These are phyloP conservation scores for Esox masquinongy DNA, from an alignment of 2,797 vertebrate species.

Conservation along the genomic window DNA sequence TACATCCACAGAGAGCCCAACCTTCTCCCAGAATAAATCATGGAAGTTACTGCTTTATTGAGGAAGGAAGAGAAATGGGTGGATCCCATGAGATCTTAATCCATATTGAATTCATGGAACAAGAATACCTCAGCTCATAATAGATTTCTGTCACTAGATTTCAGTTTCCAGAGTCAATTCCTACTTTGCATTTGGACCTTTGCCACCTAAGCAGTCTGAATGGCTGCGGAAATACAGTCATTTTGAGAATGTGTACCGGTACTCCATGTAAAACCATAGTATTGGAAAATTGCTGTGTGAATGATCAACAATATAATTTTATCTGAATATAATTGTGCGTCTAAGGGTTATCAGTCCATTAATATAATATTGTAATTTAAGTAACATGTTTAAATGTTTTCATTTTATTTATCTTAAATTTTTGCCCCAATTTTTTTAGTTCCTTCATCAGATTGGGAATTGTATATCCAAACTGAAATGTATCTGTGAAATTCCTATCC, in stretches of 20 bases:
- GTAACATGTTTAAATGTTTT: no score
- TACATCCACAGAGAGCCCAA: constrained; percentile 31
- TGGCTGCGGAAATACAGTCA: constrained; percentile 49
- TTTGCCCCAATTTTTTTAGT: no score
- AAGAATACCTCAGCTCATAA: constrained; percentile 26
- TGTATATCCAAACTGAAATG: no score
- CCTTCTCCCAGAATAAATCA: constrained; percentile 63
- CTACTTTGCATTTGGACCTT: constrained; percentile 59
- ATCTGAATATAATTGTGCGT: no score
- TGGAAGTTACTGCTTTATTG: constrained; percentile 38
- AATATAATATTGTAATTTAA: no score
- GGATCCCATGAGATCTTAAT: constrained; percentile 31
- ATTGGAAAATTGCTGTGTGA: no score
- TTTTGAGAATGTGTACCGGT: constrained; percentile 34
- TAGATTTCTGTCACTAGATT: constrained; percentile 34
- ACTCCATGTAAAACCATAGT: constrained; percentile 54
- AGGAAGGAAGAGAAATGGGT: constrained; percentile 46
- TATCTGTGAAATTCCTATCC: no score
- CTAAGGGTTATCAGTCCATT: no score
- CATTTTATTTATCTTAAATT: no score
- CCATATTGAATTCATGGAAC: constrained; percentile 56
- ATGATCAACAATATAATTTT: no score
- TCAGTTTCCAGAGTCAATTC: constrained; percentile 32
- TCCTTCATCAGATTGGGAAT: no score
- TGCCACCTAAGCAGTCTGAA: constrained; percentile 48